Evolutionary conservation across 2,888 invertebrate species (phyloP).

Genomic region (Itoplectis maculator): DNA sequence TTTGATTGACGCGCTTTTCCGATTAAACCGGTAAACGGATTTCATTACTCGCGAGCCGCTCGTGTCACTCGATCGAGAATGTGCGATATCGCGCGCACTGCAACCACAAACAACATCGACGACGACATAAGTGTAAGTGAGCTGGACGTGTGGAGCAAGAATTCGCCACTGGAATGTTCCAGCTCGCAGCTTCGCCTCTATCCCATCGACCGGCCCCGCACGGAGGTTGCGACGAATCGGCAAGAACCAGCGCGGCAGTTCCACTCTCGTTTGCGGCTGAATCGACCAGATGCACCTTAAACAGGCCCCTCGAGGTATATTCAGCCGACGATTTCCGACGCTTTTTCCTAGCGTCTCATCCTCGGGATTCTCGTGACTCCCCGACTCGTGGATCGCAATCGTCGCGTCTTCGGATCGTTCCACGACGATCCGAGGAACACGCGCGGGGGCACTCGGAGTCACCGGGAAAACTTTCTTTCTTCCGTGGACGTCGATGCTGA

Average conservation of each 20-base stretch:
- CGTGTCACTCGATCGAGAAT: too few species aligned
- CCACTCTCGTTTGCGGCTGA: not conserved
- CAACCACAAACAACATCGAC: not conserved
- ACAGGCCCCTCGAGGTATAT: not conserved
- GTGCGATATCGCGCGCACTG: too few species aligned
- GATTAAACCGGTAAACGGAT: too few species aligned
- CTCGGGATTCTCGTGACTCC: not conserved
- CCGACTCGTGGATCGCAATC: not conserved
- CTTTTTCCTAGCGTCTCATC: not conserved
- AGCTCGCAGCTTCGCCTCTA: not conserved
- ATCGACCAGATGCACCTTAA: not conserved
- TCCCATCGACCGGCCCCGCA: too few species aligned
- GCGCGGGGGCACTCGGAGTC: too few species aligned
- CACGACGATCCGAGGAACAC: too few species aligned
- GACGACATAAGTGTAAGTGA: not conserved
- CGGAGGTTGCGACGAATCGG: too few species aligned
- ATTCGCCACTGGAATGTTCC: conserved; percentile 5
- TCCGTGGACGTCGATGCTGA: conserved; percentile 14
- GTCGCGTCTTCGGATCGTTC: not conserved
- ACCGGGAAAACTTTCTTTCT: not conserved
- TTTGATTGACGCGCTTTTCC: too few species aligned
- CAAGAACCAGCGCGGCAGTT: not conserved
- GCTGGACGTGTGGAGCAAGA: too few species aligned
- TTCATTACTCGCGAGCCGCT: too few species aligned
- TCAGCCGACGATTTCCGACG: not conserved